phyloP scores from a whole-genome alignment of 2,113 vertebrate genomes.

The Gymnobelideus leadbeateri region DNA sequence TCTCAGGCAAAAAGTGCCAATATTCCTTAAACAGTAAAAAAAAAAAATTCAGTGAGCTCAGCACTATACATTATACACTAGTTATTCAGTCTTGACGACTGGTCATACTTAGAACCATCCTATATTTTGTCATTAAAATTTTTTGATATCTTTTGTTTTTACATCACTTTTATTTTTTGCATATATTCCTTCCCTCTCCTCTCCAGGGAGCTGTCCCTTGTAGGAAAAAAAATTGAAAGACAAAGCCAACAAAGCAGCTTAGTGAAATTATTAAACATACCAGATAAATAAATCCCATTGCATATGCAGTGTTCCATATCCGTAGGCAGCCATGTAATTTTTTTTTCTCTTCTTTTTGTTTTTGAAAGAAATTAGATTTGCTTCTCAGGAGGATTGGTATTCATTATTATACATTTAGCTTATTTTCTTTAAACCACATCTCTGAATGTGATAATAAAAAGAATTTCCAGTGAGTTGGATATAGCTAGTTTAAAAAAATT shows the following conservation, averaged over 20 bases:
- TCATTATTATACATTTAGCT: conserved; percentile 20
- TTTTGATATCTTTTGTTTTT: not conserved
- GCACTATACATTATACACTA: conserved; percentile 9
- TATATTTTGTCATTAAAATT: conserved; percentile 12
- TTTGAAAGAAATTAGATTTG: not conserved
- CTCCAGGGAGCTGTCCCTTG: not conserved
- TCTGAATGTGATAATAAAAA: too few species aligned
- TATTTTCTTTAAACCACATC: too few species aligned
- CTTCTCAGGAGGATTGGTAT: not conserved
- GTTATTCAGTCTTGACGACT: conserved; percentile 1
- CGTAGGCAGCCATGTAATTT: conserved; percentile 1
- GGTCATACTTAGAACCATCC: conserved; percentile 19
- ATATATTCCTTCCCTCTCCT: not conserved
- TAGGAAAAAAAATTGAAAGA: not conserved
- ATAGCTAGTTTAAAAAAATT: conserved; percentile 5
- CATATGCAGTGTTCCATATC: not conserved
- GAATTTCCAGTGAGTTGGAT: not conserved
- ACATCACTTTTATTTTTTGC: not conserved
- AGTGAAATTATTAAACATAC: not conserved
- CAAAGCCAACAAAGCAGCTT: not conserved
- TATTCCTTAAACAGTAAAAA: conserved; percentile 30
- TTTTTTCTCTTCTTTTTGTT: not conserved
- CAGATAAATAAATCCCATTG: not conserved
- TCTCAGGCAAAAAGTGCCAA: fast-evolving
- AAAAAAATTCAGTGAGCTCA: not conserved